Conservation (phyloP, 2,888 invertebrate genomes). For the Macaria liturata region DNA sequence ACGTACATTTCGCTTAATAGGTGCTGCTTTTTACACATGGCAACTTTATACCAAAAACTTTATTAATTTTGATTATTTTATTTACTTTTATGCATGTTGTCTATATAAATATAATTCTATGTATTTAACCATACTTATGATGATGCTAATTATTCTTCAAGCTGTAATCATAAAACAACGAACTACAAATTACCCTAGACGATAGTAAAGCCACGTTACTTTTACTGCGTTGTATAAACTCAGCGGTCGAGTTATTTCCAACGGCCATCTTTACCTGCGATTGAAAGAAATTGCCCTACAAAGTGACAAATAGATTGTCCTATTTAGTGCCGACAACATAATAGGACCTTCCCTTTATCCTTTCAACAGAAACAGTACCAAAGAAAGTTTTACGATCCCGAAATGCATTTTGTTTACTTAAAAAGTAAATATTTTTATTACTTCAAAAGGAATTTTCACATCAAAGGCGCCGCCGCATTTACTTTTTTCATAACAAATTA, state of each 20-base stretch:
- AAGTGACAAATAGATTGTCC: slow-evolving; percentile 15
- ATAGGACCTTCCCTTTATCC: slow-evolving; percentile 22
- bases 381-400: slow-evolving; percentile 51
- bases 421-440: slow-evolving; percentile 55
- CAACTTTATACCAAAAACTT: too few species aligned
- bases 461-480: slow-evolving; percentile 49
- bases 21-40: too few species aligned
- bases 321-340: slow-evolving; percentile 23
- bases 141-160: neutral
- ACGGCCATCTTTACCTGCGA: slow-evolving; percentile 22
- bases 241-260: slow-evolving; percentile 6
- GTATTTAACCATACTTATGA: neutral
- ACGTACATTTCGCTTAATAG: too few species aligned
- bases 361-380: slow-evolving; percentile 31
- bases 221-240: too few species aligned
- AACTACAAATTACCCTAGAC: too few species aligned
- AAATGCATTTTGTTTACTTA: slow-evolving; percentile 39
- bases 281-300: slow-evolving; percentile 19
- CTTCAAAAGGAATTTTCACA: slow-evolving; percentile 40
- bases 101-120: too few species aligned
- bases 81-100: too few species aligned
- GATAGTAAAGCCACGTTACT: too few species aligned
- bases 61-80: too few species aligned
- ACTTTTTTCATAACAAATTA: slow-evolving; percentile 47
- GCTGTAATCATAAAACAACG: too few species aligned